These are phyloP conservation scores for Yponomeuta sedellus DNA, from an alignment of 2,888 invertebrate species.

Conservation along the genomic window DNA sequence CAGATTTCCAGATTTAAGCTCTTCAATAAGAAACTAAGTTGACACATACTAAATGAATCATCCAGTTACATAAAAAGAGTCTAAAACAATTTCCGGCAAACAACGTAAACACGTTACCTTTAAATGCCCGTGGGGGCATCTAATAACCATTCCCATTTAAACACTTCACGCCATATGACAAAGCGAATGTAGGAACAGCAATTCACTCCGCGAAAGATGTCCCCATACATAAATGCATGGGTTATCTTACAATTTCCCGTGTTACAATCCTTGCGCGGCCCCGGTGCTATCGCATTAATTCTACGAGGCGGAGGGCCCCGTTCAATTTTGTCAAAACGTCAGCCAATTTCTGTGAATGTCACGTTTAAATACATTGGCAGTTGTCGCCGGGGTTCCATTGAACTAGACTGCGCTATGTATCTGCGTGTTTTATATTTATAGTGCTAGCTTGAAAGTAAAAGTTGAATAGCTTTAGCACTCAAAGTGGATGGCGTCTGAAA, in stretches of 20 bases:
- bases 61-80: no score
- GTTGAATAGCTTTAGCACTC: neutral
- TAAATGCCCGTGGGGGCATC: neutral
- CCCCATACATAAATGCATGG: slow-evolving; percentile 10
- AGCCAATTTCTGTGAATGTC: slow-evolving; percentile 13
- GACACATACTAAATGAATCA: no score
- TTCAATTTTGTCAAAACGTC: slow-evolving; percentile 16
- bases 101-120: no score
- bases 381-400: slow-evolving; percentile 7
- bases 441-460: neutral
- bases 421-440: neutral
- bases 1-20: no score
- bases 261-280: neutral
- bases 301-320: slow-evolving; percentile 12
- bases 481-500: neutral
- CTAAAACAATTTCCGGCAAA: no score
- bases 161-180: neutral
- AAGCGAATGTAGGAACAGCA: neutral
- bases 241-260: neutral
- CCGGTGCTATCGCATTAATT: slow-evolving; percentile 10
- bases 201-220: neutral
- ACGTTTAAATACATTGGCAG: slow-evolving; percentile 13
- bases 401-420: neutral
- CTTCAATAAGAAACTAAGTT: no score
- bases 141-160: neutral